Percentiles rank a stretch among this genome's conserved stretches.
Evolutionary conservation across 2,797 vertebrate genomes (phyloP).

Genomic region (Hyperoplus lanceolatus): DNA sequence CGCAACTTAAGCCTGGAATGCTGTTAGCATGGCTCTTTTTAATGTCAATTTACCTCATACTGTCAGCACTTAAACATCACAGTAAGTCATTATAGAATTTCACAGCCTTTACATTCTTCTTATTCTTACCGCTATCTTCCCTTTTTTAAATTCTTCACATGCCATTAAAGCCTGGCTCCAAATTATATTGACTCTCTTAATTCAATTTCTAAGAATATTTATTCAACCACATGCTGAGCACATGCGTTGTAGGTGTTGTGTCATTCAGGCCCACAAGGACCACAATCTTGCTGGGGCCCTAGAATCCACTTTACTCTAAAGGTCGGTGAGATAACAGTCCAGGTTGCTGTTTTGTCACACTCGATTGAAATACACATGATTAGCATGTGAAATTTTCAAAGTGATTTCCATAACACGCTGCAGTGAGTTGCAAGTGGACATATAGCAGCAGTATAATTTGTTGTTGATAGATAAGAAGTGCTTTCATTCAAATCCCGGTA

Average conservation of each 20-base stretch:
- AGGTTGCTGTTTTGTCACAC: too few relatives aligned
- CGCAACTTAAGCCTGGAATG: slow-evolving; percentile 44
- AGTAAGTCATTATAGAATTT: slow-evolving; percentile 48
- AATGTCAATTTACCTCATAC: slow-evolving; percentile 58
- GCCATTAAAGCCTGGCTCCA: slow-evolving; percentile 11
- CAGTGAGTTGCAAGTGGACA: background rate
- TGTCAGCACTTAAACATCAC: slow-evolving; percentile 62
- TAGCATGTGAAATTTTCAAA: background rate
- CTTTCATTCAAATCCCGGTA: slow-evolving; percentile 2
- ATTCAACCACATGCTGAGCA: background rate
- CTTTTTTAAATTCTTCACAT: slow-evolving; percentile 32
- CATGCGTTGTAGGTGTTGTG: background rate
- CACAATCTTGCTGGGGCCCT: background rate
- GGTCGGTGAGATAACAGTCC: background rate
- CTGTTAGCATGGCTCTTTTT: slow-evolving; percentile 57
- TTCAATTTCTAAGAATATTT: slow-evolving; percentile 20
- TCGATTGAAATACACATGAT: background rate
- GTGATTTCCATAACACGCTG: background rate
- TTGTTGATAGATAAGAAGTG: background rate
- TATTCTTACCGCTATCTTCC: slow-evolving; percentile 17
- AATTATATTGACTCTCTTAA: background rate
- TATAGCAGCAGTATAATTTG: background rate
- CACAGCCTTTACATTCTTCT: slow-evolving; percentile 34
- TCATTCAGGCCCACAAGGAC: background rate
- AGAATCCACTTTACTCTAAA: background rate